phyloP scores from a whole-genome alignment of 37 sponge, comb jelly and placozoan genomes.

The Amphimedon queenslandica region DNA sequence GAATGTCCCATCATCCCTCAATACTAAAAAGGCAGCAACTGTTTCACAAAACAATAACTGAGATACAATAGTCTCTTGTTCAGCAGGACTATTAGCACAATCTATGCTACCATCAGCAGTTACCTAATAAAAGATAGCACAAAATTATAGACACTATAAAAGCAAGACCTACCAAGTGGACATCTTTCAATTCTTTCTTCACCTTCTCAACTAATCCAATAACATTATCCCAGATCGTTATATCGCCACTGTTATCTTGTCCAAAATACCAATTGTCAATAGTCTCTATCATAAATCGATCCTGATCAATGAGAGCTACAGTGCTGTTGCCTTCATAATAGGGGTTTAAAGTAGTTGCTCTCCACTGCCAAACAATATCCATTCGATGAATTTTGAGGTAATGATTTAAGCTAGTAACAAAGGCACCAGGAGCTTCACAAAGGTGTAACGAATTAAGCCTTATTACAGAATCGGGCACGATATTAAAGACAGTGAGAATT shows the following conservation, averaged over 20 bases:
- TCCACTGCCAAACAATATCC: conserved; percentile 85
- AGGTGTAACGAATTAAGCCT: conserved; percentile 81
- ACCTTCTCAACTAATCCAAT: conserved; percentile 35
- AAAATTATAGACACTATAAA: not conserved
- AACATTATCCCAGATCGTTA: conserved; percentile 75
- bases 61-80: conserved; percentile 74
- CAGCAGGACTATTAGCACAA: conserved; percentile 70
- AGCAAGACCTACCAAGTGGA: conserved; percentile 53
- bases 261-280: conserved; percentile 82
- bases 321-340: conserved; percentile 74
- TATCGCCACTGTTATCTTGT: conserved; percentile 84
- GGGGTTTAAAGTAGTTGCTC: conserved; percentile 86
- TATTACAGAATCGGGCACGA: not conserved
- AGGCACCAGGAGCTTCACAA: conserved; percentile 92
- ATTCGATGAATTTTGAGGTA: conserved; percentile 72
- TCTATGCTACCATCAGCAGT: conserved; percentile 88
- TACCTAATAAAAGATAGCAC: conserved; percentile 28
- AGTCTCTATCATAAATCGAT: conserved; percentile 83
- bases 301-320: conserved; percentile 31
- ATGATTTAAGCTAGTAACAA: conserved; percentile 87
- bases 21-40: conserved; percentile 62
- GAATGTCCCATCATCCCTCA: conserved; percentile 62
- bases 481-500: not conserved
- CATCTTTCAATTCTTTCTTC: conserved; percentile 23
- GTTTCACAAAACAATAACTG: conserved; percentile 83